Evolutionary conservation across 2,888 invertebrate genomes (phyloP), one percentile per base, ranked within the genome.

Genomic region (Sinhomidia bicolor): DNA sequence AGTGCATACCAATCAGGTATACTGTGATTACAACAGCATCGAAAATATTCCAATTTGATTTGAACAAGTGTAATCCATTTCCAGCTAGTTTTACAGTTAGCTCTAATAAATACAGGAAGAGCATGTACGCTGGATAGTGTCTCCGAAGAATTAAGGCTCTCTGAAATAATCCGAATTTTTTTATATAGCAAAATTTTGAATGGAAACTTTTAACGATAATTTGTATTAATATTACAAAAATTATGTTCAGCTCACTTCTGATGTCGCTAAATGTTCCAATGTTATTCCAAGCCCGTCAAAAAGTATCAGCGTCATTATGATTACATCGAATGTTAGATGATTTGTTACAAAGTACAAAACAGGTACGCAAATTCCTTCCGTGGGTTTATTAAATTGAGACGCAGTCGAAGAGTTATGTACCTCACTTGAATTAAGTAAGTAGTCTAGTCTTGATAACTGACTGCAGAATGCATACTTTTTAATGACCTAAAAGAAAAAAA

Each of bases 81-180:
- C 88, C 88, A 44, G 36, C 54, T 60, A 88, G 9, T 78, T 88
- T 84, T 2, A 47, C 3, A 0, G 12, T 26, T 41, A 84, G 12
- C 57, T 88, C 88, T n/a, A 78, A 7, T 0, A 20, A 14, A 51
- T 88, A 88, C 12, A 83, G 47, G 29, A 88, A 88, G 4, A 88
- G 41, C 51, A 88, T 88, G 17, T 88, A 88, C 0, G 79, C 88
- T 79, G 88, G 83, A 60, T 88, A 88, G 47, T 88, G 88, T 60
- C 60, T 79, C 10, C 84, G 74, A 7, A 88, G 79, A 23, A 88
- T 79, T 7, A 79, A 57, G 29, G 84, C 78, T 65, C 88, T 65
- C 88, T 88, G 47, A n/a, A 41, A 83, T 17, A 26, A 32, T 71
- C 29, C 41, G 36, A 36, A 36, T 36, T 5, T 36, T n/a, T 36